phyloP scores from a whole-genome alignment of 2,888 invertebrate species.

The Augochlorella aurata region DNA sequence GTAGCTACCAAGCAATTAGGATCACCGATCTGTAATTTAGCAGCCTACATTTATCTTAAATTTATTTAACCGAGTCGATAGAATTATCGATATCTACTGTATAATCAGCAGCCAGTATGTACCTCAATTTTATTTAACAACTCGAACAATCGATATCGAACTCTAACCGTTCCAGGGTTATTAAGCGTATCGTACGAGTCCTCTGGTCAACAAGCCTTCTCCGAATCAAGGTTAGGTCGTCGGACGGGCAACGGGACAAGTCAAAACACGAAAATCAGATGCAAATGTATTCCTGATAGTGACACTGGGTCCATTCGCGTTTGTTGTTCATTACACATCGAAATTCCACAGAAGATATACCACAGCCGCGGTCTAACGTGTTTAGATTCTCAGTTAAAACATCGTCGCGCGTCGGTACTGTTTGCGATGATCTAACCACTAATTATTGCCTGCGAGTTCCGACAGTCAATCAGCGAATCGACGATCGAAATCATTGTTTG shows the following conservation, averaged over 20 bases:
- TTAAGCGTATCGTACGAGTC: too few relatives aligned
- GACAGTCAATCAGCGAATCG: too few relatives aligned
- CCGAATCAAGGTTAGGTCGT: too few relatives aligned
- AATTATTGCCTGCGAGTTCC: background rate
- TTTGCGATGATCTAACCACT: background rate
- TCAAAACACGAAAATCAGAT: constrained; percentile 1
- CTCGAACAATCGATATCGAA: too few relatives aligned
- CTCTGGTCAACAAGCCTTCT: too few relatives aligned
- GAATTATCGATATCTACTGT: background rate
- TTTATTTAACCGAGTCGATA: background rate
- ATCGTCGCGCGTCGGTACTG: background rate
- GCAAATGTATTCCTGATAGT: constrained; percentile 16
- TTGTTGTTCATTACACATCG: background rate
- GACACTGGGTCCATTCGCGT: background rate
- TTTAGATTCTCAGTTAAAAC: background rate
- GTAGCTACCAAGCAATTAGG: background rate
- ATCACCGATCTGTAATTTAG: background rate
- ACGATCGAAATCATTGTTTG: background rate
- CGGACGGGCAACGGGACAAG: background rate
- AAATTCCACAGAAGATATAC: background rate
- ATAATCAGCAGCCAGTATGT: background rate
- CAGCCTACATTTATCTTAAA: background rate
- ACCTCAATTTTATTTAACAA: background rate
- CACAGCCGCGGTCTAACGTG: background rate
- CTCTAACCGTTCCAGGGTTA: too few relatives aligned